Evolutionary conservation across 2,888 invertebrate genomes (phyloP), one percentile per base, ranked within the genome.

Genomic region (Clunio marinus): DNA sequence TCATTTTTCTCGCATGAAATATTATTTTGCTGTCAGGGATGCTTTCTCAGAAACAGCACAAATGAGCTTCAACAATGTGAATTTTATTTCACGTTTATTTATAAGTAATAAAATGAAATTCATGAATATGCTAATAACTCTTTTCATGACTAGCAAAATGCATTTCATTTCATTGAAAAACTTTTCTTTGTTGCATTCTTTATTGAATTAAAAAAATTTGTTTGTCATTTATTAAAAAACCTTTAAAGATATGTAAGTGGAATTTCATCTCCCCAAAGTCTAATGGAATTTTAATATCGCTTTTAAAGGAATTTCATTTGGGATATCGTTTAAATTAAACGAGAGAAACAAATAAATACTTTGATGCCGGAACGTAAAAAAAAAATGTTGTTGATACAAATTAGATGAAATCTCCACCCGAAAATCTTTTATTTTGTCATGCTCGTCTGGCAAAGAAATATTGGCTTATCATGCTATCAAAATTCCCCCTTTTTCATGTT

Each of bases 1-100:
- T 51, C 17, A 51, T 51, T 51, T 51, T 51, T 51, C 17, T 20
- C 10, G 17, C 51, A 51, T 51, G 51, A 51, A n/a, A 51, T 22
- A 51, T 51, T 17, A 51, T 51, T 51, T n/a, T 17, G 17, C 5
- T 51, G 22, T 51, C 20, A 7, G 4, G 10, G 10, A 10, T 32
- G 10, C 10, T 32, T n/a, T n/a, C n/a, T n/a, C n/a, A n/a, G n/a
- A n/a, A n/a, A n/a, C n/a, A n/a, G n/a, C n/a, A n/a, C n/a, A n/a
- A n/a, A n/a, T n/a, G n/a, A n/a, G n/a, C n/a, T n/a, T n/a, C n/a
- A n/a, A n/a, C n/a, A n/a, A n/a, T n/a, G n/a, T n/a, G n/a, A n/a
- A n/a, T n/a, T n/a, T n/a, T n/a, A n/a, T n/a, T n/a, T n/a, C n/a
- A n/a, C n/a, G n/a, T n/a, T n/a, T n/a, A n/a, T n/a, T n/a, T n/a